Evolutionary conservation across 2,113 vertebrate species (phyloP).

Genomic region (Phainopepla nitens): DNA sequence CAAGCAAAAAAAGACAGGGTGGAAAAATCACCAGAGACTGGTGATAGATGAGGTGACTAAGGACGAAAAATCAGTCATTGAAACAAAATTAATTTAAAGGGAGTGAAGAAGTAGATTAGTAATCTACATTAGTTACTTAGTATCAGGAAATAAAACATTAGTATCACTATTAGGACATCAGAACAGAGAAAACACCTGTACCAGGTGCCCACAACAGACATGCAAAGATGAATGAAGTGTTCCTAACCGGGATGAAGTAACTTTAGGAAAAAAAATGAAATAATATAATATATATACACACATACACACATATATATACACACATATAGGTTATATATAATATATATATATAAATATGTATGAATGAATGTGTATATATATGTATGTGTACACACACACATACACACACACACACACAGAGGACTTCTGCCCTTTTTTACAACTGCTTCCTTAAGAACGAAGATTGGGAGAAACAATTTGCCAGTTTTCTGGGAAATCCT

Average conservation of each 20-base stretch:
- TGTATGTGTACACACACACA: accelerated
- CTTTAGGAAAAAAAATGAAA: not conserved
- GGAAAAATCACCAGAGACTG: not conserved
- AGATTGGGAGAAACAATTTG: not conserved
- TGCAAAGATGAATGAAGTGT: not conserved
- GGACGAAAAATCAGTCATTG: not conserved
- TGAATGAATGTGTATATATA: no score
- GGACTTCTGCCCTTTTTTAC: not conserved
- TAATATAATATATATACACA: no score
- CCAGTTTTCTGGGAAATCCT: not conserved
- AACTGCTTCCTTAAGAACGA: not conserved
- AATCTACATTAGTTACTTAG: not conserved
- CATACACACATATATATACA: not conserved
- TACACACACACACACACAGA: not conserved
- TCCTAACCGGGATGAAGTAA: not conserved
- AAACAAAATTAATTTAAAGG: not conserved
- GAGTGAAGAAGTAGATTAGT: not conserved
- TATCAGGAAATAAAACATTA: not conserved
- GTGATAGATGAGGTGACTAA: not conserved
- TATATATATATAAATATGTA: no score
- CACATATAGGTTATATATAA: no score
- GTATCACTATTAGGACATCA: not conserved
- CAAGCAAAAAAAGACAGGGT: not conserved
- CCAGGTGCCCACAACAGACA: not conserved
- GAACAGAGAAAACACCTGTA: not conserved